Evolutionary conservation across 2,113 vertebrate genomes (phyloP).

Genomic region (Galemys pyrenaicus): DNA sequence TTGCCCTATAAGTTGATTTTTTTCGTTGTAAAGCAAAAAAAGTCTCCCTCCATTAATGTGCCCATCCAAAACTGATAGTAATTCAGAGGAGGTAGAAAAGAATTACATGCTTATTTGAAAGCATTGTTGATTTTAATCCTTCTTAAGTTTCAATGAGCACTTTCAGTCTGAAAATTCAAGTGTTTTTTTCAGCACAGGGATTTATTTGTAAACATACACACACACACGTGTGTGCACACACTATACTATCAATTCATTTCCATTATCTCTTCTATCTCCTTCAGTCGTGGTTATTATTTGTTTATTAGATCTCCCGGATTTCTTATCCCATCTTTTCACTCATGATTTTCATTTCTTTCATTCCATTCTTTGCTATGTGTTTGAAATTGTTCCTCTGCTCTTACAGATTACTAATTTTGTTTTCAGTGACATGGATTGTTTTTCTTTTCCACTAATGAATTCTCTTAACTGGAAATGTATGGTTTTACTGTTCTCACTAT

Average conservation of each 20-base stretch:
- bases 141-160: not conserved
- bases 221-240: rapidly evolving
- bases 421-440: not conserved
- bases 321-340: not conserved
- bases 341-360: not conserved
- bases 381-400: not conserved
- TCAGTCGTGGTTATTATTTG: not conserved
- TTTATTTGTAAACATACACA: not conserved
- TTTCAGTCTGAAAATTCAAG: slow-evolving; percentile 17
- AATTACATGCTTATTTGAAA: not conserved
- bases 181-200: not conserved
- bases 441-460: not conserved
- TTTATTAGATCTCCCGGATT: not conserved
- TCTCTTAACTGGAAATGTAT: not conserved
- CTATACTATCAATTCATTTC: not conserved
- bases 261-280: not conserved
- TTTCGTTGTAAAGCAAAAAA: not conserved
- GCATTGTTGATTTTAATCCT: not conserved
- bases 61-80: not conserved
- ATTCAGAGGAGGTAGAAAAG: not conserved
- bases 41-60: not conserved
- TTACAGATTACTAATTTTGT: not conserved
- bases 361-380: not conserved
- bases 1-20: not conserved
- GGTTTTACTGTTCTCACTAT: not conserved